Evolutionary conservation across 2,888 invertebrate species (phyloP), one percentile per base, ranked within the genome.

Genomic region (Drosophila mayaguana): DNA sequence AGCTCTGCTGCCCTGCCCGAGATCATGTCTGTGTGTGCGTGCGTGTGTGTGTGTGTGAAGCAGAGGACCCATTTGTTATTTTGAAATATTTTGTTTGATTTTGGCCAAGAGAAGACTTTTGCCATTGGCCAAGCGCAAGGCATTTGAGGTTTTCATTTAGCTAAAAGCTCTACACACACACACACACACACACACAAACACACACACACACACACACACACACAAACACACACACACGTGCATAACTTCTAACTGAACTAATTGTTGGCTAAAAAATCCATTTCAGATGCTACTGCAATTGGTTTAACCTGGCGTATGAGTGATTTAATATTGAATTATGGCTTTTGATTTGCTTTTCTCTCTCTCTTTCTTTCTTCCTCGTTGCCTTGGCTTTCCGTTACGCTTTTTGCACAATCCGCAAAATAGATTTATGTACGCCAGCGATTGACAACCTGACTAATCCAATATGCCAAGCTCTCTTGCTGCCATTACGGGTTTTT

Each of bases 31-130:
- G 34, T 40, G 3, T 40, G 40, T 22, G 50, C n/a, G 11, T 28
- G 28, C 6, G 28, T 48, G 48, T 32, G 18, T 42, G 14, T 34
- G 40, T 56, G 20, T 56, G 56, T 56, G n/a, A 20, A 34, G 56
- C 43, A 70, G 70, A 72, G 80, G 84, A 86, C 86, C 88, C 86
- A 86, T 88, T 86, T 86, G 88, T 86, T 86, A 87, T 88, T 86
- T 88, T 88, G 88, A 86, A 87, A 86, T 88, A 88, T 86, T 88
- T 86, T 86, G 86, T 86, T 86, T 86, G 86, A 86, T 88, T 88
- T 86, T 86, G 79, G 79, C 72, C 60, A 66, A 51, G 32, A 40
- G 80, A 80, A 77, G 85, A 84, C 72, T 75, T 72, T 70, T 65
- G 63, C 61, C 43, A 42, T 55, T 64, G 51, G 28, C 62, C 50